A percentile compares a stretch with the other conserved stretches of the same genome.
These are phyloP conservation scores for Dendrocincla tyrannina DNA, from an alignment of 2,797 vertebrate species.

Conservation along the genomic window DNA sequence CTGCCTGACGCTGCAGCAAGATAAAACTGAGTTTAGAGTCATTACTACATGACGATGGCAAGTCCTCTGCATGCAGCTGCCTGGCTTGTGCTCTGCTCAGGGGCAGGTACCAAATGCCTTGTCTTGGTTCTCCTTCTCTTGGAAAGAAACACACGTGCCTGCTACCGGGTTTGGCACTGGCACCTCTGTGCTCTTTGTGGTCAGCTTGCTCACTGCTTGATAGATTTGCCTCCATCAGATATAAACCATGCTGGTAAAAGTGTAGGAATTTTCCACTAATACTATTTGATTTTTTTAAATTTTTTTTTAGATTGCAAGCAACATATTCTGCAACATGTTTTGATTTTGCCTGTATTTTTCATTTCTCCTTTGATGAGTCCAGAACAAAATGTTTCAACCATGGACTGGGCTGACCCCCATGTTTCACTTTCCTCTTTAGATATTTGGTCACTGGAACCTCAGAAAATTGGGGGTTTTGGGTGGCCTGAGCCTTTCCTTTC, in stretches of 20 bases:
- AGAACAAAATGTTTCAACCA: not conserved
- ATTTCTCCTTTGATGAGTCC: not conserved
- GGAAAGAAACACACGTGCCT: not conserved
- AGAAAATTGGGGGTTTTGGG: not conserved
- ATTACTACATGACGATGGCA: not conserved
- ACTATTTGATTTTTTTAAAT: not conserved
- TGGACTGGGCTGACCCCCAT: not conserved
- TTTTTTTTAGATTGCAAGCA: not conserved
- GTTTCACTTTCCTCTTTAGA: not conserved
- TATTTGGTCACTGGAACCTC: not conserved
- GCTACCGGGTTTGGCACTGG: not conserved
- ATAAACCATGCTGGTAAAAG: not conserved
- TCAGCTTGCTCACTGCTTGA: not conserved
- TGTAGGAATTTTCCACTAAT: not conserved
- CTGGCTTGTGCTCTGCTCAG: not conserved
- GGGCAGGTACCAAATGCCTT: not conserved
- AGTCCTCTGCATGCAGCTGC: not conserved
- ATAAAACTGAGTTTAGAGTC: not conserved
- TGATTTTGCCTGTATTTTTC: not conserved
- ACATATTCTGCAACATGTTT: not conserved
- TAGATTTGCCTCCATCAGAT: not conserved
- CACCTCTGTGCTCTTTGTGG: not conserved
- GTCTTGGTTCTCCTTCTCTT: not conserved
- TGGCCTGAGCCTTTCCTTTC: not conserved
- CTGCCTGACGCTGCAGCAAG: rapidly evolving